These are phyloP conservation scores for Dipodomys stephensi DNA, from an alignment of 2,113 vertebrate genomes.

Conservation along the genomic window DNA sequence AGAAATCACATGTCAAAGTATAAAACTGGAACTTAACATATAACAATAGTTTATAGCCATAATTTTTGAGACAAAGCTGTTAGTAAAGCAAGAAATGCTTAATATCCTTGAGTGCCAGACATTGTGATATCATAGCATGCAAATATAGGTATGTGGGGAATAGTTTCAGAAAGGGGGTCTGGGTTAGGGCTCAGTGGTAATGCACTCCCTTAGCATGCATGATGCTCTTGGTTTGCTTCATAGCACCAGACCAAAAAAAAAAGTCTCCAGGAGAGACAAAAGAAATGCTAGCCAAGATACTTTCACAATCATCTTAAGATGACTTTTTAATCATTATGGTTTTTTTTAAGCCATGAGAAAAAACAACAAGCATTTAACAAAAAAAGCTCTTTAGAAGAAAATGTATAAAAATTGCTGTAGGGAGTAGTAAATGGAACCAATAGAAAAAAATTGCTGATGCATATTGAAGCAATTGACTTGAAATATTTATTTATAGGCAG, in stretches of 20 bases:
- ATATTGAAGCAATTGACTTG: not conserved
- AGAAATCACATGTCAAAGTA: not conserved
- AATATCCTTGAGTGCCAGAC: not conserved
- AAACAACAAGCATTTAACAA: not conserved
- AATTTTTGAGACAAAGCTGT: not conserved
- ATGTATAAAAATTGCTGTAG: not conserved
- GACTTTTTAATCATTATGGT: not conserved
- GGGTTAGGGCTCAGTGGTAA: not conserved
- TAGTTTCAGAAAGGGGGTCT: not conserved
- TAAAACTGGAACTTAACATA: not conserved
- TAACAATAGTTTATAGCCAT: not conserved
- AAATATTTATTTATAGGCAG: not conserved
- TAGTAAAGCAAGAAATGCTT: not conserved
- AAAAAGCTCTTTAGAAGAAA: not conserved
- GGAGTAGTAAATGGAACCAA: not conserved
- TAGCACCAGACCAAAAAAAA: not conserved
- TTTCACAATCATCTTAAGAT: not conserved
- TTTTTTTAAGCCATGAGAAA: not conserved
- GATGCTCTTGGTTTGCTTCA: not conserved
- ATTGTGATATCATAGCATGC: not conserved
- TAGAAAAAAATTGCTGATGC: not conserved
- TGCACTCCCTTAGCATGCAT: not conserved
- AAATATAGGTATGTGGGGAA: not conserved
- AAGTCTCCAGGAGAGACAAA: not conserved
- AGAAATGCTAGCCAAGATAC: not conserved